Evolutionary conservation across 2,888 invertebrate genomes (phyloP).

Genomic region (Terebella lapidaria): DNA sequence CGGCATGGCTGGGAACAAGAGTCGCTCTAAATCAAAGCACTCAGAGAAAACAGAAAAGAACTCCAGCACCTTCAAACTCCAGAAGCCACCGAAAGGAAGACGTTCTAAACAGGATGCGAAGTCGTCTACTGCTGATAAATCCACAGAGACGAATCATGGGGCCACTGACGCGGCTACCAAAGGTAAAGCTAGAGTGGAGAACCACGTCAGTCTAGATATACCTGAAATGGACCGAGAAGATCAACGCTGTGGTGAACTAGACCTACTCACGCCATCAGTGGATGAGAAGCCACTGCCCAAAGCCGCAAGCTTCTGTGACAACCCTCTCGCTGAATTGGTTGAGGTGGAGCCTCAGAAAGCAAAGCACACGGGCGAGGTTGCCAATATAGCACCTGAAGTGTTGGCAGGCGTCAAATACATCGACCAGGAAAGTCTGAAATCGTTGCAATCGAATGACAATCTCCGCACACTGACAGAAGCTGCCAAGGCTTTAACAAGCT

Average conservation of each 20-base stretch:
- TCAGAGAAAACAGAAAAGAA: neutral
- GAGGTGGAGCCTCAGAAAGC: neutral
- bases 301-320: too few species aligned
- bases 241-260: too few species aligned
- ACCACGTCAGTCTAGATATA: neutral
- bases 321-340: neutral
- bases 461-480: conserved; percentile 32
- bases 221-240: neutral
- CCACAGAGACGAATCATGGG: too few species aligned
- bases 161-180: neutral
- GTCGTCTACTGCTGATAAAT: neutral
- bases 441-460: conserved; percentile 34
- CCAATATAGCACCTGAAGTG: conserved; percentile 29
- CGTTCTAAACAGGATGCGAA: neutral
- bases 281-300: neutral
- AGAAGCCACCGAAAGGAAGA: neutral
- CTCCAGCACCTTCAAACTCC: neutral
- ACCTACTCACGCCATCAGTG: neutral
- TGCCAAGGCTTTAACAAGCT: neutral
- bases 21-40: neutral
- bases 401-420: conserved; percentile 41
- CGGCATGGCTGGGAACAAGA: neutral
- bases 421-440: conserved; percentile 46
- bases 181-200: neutral
- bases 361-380: neutral